Conservation (phyloP, 2,888 invertebrate species). For the Drosophila hamatofila region DNA sequence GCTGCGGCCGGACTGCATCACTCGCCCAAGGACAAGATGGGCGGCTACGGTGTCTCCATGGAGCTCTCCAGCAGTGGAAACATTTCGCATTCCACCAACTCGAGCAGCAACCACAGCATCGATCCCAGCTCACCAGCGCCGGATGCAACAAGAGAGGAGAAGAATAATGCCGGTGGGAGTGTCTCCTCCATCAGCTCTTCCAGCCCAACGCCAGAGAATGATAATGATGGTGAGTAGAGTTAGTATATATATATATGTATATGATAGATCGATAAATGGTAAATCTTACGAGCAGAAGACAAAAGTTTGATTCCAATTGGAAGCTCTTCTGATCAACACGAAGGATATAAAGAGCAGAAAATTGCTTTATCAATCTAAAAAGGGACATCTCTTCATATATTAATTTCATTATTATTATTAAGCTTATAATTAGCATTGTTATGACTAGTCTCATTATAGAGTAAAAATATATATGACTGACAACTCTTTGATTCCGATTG, state of each 20-base stretch:
- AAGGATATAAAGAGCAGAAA: background rate
- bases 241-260: too few species aligned
- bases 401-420: too few species aligned
- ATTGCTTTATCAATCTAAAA: background rate
- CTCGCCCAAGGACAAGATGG: slow-evolving; percentile 70
- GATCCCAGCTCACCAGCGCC: slow-evolving; percentile 84
- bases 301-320: background rate
- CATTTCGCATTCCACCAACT: slow-evolving; percentile 83
- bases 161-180: slow-evolving; percentile 82
- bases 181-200: slow-evolving; percentile 84
- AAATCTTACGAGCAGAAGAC: background rate
- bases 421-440: too few species aligned
- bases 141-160: slow-evolving; percentile 74
- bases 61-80: slow-evolving; percentile 81
- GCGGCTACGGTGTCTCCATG: slow-evolving; percentile 68
- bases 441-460: too few species aligned
- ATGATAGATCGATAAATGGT: background rate
- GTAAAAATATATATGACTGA: too few species aligned
- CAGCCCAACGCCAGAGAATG: slow-evolving; percentile 84
- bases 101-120: slow-evolving; percentile 84
- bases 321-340: background rate
- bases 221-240: slow-evolving; percentile 83
- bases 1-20: slow-evolving; percentile 69
- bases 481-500: too few species aligned
- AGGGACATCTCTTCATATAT: too few species aligned